Base-by-base conservation (phyloP, 1,140 invertebrate species). In the Marisa cornuarietis region DNA sequence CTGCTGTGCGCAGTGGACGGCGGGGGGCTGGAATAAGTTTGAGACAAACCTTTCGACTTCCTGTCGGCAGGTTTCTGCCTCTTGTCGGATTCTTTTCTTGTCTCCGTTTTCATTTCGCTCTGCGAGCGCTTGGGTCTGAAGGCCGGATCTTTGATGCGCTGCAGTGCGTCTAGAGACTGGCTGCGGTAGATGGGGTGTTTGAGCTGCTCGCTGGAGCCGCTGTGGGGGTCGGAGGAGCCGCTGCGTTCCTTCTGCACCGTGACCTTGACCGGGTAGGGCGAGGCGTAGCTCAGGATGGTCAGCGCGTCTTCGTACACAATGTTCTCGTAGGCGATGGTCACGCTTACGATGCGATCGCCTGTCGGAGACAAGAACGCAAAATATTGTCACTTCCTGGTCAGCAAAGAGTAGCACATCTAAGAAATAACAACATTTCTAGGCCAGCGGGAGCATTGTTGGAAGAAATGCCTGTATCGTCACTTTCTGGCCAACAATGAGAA, bases 281-380 rank as follows among this genome's bases (percentile, higher is more conserved):
- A 97, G 3, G 96, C 96, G 81, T 97, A 96, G 76, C 95, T 96
- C 9, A 98, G 91, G 81, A 98, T 96, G 1, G 95, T 95, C 62
- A 97, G 90, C 0, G 96, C 96, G 87, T 98, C 96, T 90, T 97
- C 96, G 87, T 96, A 95, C 0, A 96, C 96, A 92, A 97, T 97
- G 78, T 95, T 95, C 65, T 95, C 93, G 87, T 97, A 96, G 81
- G 94, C 95, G 49, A 97, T 96, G 61, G 95, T 96, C 54, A 97
- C 94, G 83, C 94, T 95, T 78, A 94, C 93, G 78, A 98, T 96
- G 71, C 95, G 93, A 91, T 97, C 96, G 81, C 96, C 96, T 97
- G 92, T 26, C 93, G 91, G 31, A 82, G 74, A 63, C 76, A 75
- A 81, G 75, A 71, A 51, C 74, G 58, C 31, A 42, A 42, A 42